Conservation (phyloP, 1,140 invertebrate species). For the Sweltsa coloradensis region DNA sequence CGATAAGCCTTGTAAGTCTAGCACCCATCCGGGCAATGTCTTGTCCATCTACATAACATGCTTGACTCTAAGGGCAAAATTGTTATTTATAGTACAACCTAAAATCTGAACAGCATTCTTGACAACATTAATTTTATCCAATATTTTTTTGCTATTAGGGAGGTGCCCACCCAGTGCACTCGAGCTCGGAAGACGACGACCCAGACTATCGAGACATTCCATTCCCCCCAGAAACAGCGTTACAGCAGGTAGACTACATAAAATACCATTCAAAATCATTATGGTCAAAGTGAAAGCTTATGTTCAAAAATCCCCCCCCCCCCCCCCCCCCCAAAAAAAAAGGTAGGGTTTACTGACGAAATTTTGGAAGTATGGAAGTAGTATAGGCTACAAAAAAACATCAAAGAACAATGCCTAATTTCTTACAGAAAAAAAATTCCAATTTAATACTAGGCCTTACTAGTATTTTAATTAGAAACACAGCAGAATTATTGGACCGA, state of each 20-base stretch:
- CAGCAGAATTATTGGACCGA: too few relatives aligned
- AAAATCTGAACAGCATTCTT: too few relatives aligned
- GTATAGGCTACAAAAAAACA: background rate
- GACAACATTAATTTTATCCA: too few relatives aligned
- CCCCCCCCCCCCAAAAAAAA: too few relatives aligned
- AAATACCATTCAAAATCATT: background rate
- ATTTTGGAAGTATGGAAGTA: background rate
- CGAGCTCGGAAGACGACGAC: constrained; percentile 39
- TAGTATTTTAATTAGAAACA: too few relatives aligned
- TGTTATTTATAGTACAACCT: background rate
- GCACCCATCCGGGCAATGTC: too few relatives aligned
- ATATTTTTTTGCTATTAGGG: constrained; percentile 19
- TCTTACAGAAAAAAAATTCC: background rate
- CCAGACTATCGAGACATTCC: constrained; percentile 38
- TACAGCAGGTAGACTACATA: constrained; percentile 37
- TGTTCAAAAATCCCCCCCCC: too few relatives aligned
- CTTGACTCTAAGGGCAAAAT: constrained; percentile 1
- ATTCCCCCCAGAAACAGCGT: constrained; percentile 38
- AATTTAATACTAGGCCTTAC: too few relatives aligned
- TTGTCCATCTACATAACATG: too few relatives aligned
- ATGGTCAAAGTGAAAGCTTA: too few relatives aligned
- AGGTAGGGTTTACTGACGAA: background rate
- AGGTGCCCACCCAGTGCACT: constrained; percentile 29
- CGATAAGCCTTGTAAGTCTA: constrained; percentile 36
- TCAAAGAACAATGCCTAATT: background rate